Evolutionary conservation across 1,140 invertebrate species (phyloP).

Genomic region (Drosophila pallidifrons): DNA sequence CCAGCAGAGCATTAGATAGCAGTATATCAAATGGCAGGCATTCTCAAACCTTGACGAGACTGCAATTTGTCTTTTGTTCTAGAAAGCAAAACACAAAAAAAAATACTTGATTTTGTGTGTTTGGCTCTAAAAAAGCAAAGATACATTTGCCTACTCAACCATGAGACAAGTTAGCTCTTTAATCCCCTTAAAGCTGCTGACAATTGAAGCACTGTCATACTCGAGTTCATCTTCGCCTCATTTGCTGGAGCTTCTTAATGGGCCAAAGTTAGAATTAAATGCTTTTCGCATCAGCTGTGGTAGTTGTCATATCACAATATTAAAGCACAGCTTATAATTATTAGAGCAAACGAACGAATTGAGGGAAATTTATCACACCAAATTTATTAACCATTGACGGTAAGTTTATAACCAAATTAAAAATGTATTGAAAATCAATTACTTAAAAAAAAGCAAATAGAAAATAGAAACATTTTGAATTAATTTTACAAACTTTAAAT

Average conservation of each 20-base stretch:
- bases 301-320: not conserved
- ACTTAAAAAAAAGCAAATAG: too few species aligned
- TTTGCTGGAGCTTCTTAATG: not conserved
- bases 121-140: slow-evolving; percentile 2
- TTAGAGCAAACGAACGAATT: too few species aligned
- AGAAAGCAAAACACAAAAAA: not conserved
- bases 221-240: not conserved
- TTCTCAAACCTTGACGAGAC: not conserved
- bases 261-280: slow-evolving; percentile 1
- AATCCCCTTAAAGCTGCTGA: slow-evolving; percentile 11
- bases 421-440: too few species aligned
- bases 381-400: too few species aligned
- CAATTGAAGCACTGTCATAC: not conserved
- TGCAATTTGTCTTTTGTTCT: slow-evolving; percentile 27
- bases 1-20: not conserved
- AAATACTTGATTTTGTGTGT: slow-evolving; percentile 1
- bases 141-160: slow-evolving; percentile 1
- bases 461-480: too few species aligned
- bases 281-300: not conserved
- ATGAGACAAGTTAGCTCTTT: slow-evolving; percentile 11
- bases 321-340: slow-evolving; percentile 1
- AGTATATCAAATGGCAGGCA: slow-evolving; percentile 19
- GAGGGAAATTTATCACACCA: too few species aligned
- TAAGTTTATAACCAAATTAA: too few species aligned
- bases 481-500: too few species aligned